Conservation (phyloP, 2,888 invertebrate species). For the Monoplex corrugatus region DNA sequence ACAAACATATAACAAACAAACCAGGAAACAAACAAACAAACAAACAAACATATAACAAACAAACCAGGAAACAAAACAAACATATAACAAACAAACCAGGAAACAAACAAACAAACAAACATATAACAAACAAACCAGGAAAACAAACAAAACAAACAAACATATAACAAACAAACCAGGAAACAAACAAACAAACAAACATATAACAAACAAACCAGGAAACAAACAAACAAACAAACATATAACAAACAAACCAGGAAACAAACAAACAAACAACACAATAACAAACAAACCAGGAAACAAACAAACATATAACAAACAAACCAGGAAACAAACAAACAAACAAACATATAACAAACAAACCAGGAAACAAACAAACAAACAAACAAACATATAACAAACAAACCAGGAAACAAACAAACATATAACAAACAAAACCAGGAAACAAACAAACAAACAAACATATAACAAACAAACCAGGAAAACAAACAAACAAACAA, state of each 20-base stretch:
- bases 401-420: neutral
- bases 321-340: neutral
- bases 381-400: neutral
- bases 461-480: neutral
- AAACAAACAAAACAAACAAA: too few relatives aligned
- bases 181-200: neutral
- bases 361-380: too few relatives aligned
- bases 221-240: conserved; percentile 9
- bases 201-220: neutral
- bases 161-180: neutral
- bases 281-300: neutral
- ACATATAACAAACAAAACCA: neutral
- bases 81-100: too few relatives aligned
- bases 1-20: neutral
- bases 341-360: too few relatives aligned
- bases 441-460: neutral
- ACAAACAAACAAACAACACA: neutral
- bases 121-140: too few relatives aligned
- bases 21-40: too few relatives aligned
- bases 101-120: neutral
- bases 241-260: neutral
- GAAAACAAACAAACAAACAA: neutral
- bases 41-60: too few relatives aligned
- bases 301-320: neutral
- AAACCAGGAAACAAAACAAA: too few relatives aligned